Evolutionary conservation across 2,888 invertebrate genomes (phyloP), one percentile per base, ranked within the genome.

Genomic region (Heliconius hortense): DNA sequence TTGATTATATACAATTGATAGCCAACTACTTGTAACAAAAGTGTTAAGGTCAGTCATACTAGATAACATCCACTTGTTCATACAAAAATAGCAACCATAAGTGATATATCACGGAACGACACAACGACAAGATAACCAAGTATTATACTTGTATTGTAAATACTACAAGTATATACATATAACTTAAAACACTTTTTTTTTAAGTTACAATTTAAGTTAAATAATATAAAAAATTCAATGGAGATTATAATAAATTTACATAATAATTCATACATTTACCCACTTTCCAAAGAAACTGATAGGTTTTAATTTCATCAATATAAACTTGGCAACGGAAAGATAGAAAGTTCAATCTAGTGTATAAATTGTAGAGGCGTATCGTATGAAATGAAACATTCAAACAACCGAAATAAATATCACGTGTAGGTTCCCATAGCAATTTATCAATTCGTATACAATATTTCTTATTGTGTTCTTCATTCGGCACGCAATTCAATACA

Each of bases 71-170:
- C 21, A 59, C 62, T 71, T 71, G 43, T 18, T 21, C 26, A 62
- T 71, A 71, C 71, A 62, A 71, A 71, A 71, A 71, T 71, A 71
- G 71, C 26, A 60, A 35, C 26, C 13, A 70, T 70, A 60, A 70
- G 60, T 70, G 24, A 59, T 59, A 43, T 71, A 26, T 71, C 43
- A 62, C 60, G 11, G 13, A 26, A 24, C 26, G 39, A 60, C 10
- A 13, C 31, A 26, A 56, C 59, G n/a, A 59, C 24, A 53, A 56
- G 68, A 69, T 69, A 68, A 28, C 11, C 53, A 28, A 64, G n/a
- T 64, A 15, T 64, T 13, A 13, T 48, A 48, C 48, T 48, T 48
- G 18, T 48, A 21, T 48, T 48, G 2, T 7, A 21, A 48, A 2
- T 48, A 48, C 31, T 35, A 35, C 1, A 8, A 2, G 2, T 8